phyloP scores from a whole-genome alignment of 1,140 invertebrate genomes.

The Drosophila parabipectinata region DNA sequence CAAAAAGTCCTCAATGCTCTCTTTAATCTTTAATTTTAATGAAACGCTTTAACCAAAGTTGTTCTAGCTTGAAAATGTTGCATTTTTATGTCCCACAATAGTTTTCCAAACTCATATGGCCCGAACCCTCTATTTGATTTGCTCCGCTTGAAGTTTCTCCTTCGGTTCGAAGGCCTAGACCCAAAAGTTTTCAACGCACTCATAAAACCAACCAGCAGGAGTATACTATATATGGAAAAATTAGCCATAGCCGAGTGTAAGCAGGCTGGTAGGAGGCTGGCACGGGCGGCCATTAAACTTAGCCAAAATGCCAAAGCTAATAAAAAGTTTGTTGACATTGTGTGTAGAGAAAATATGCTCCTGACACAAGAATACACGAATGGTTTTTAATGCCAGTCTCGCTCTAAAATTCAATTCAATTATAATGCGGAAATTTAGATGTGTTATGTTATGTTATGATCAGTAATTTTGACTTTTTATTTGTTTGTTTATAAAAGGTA shows the following conservation, averaged over 20 bases:
- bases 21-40: conserved; percentile 46
- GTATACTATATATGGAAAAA: conserved; percentile 29
- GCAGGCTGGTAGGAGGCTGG: conserved; percentile 6
- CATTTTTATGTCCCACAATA: conserved; percentile 30
- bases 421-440: conserved; percentile 32
- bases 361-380: neutral
- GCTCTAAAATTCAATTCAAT: conserved; percentile 30
- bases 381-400: conserved; percentile 9
- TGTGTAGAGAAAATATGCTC: conserved; percentile 20
- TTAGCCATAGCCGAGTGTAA: conserved; percentile 12
- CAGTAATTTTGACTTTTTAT: too few species aligned
- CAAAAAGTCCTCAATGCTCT: neutral
- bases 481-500: too few species aligned
- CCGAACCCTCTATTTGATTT: conserved; percentile 29
- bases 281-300: conserved; percentile 46
- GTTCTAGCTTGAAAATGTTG: conserved; percentile 13
- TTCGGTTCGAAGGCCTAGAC: neutral
- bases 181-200: conserved; percentile 34
- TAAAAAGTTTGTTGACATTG: conserved; percentile 53
- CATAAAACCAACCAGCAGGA: conserved; percentile 29
- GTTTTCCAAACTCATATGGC: conserved; percentile 31
- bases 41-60: conserved; percentile 31
- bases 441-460: too few species aligned
- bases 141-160: conserved; percentile 18
- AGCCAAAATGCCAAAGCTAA: conserved; percentile 45